phyloP scores from a whole-genome alignment of 2,888 invertebrate genomes.

The Coecobrya sp. region DNA sequence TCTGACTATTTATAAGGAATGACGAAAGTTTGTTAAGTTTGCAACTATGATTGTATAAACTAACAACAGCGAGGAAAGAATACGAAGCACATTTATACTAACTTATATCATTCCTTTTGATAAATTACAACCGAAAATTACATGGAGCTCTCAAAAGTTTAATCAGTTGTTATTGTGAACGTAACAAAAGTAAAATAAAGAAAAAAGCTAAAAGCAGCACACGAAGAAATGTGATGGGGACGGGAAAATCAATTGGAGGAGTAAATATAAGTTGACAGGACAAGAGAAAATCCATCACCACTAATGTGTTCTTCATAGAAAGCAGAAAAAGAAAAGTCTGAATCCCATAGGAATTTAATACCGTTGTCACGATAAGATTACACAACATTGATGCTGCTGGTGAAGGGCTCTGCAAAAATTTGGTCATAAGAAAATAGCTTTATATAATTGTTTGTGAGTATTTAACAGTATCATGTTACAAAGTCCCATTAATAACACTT shows the following conservation, averaged over 20 bases:
- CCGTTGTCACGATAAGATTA: constrained; percentile 61
- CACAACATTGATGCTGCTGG: neutral
- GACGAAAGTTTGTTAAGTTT: constrained; percentile 8
- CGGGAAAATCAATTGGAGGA: constrained; percentile 58
- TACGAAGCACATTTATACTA: neutral
- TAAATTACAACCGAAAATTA: constrained; percentile 9
- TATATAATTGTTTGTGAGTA: neutral
- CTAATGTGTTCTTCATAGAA: constrained; percentile 45
- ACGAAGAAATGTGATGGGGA: neutral
- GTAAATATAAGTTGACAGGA: constrained; percentile 65
- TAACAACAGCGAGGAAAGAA: neutral
- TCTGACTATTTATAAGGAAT: constrained; percentile 5
- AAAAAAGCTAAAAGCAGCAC: neutral
- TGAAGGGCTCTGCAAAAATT: neutral
- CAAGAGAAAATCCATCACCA: constrained; percentile 46
- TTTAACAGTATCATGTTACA: constrained; percentile 48
- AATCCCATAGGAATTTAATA: constrained; percentile 33
- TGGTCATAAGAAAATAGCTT: neutral
- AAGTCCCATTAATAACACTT: constrained; percentile 25
- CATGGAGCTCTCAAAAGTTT: constrained; percentile 51
- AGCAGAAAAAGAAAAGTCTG: neutral
- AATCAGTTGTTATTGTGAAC: constrained; percentile 67
- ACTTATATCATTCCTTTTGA: constrained; percentile 16
- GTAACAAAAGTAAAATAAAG: neutral
- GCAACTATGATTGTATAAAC: neutral